Percentiles rank a stretch among this genome's conserved stretches.
These are phyloP conservation scores for Sthenelais limicola DNA, from an alignment of 2,888 invertebrate genomes.

Conservation along the genomic window DNA sequence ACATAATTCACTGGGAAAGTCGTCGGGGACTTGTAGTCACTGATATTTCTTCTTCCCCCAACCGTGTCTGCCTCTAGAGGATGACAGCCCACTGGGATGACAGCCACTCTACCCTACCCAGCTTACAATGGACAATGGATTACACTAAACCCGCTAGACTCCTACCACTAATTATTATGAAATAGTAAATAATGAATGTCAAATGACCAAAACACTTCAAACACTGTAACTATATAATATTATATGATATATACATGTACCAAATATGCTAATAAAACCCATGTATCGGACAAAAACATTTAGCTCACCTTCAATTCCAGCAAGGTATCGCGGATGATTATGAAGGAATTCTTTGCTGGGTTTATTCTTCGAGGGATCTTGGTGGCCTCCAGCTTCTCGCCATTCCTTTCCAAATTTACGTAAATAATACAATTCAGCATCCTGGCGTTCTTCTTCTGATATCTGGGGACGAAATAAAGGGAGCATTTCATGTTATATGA, in stretches of 20 bases:
- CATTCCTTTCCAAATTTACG: conserved; percentile 80
- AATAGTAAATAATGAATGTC: too few species aligned
- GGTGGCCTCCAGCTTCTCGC: conserved; percentile 72
- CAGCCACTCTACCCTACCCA: too few species aligned
- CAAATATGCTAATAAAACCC: not conserved
- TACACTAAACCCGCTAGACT: too few species aligned
- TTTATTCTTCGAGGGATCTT: conserved; percentile 66
- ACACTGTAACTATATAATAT: not conserved
- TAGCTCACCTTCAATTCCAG: conserved; percentile 82
- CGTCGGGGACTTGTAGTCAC: too few species aligned
- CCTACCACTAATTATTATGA: too few species aligned
- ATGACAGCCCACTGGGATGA: too few species aligned
- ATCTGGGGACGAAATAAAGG: conserved; percentile 76
- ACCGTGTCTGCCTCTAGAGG: too few species aligned
- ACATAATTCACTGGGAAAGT: too few species aligned
- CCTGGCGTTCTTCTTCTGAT: conserved; percentile 81
- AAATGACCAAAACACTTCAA: too few species aligned
- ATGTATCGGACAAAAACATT: not conserved
- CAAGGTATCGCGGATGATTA: conserved; percentile 84
- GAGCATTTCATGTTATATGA: too few species aligned
- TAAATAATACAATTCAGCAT: conserved; percentile 92
- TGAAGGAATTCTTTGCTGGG: conserved; percentile 57
- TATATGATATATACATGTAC: not conserved
- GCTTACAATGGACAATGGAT: too few species aligned
- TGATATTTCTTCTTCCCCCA: too few species aligned